A percentile compares a stretch with the other conserved stretches of the same genome.
Conservation (phyloP, 53 echinoderm and acorn worm species). For the Arbacia lixula region DNA sequence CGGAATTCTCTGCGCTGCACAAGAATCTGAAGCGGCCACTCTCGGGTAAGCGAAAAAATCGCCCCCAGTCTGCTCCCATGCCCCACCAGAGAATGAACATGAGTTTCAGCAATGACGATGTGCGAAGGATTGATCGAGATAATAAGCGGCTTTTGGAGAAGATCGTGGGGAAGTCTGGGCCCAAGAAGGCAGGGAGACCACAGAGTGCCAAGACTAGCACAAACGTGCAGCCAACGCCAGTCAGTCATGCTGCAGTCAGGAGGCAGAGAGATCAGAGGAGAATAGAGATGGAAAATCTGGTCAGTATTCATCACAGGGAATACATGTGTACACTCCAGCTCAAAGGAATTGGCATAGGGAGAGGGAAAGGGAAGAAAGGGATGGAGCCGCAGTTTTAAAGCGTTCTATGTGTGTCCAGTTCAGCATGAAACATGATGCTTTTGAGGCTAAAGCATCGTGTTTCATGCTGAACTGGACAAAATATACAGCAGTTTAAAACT, state of each 20-base stretch:
- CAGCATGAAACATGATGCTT: too few species aligned
- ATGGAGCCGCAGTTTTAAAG: too few species aligned
- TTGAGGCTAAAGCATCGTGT: too few species aligned
- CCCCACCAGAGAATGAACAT: slow-evolving; percentile 95
- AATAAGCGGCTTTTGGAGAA: slow-evolving; percentile 85
- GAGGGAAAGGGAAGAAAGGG: too few species aligned
- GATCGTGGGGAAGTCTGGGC: slow-evolving; percentile 56
- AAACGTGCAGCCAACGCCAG: not conserved
- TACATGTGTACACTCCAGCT: too few species aligned
- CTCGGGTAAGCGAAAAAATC: slow-evolving; percentile 54
- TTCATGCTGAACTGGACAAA: too few species aligned
- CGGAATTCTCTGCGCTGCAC: slow-evolving; percentile 57
- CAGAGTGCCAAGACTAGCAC: slow-evolving; percentile 11
- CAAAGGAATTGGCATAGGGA: too few species aligned
- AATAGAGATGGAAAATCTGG: slow-evolving; percentile 95
- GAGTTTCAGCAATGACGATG: slow-evolving; percentile 97
- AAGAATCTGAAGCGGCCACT: slow-evolving; percentile 60
- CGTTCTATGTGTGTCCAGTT: too few species aligned
- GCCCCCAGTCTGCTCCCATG: slow-evolving; percentile 54
- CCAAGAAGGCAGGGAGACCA: slow-evolving; percentile 1
- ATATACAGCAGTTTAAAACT: too few species aligned
- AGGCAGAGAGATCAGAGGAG: slow-evolving; percentile 86
- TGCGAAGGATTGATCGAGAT: slow-evolving; percentile 83
- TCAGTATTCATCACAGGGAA: too few species aligned
- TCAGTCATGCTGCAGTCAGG: slow-evolving; percentile 86